Base-by-base conservation (phyloP, 2,113 vertebrate genomes). In the Nothocercus julius region DNA sequence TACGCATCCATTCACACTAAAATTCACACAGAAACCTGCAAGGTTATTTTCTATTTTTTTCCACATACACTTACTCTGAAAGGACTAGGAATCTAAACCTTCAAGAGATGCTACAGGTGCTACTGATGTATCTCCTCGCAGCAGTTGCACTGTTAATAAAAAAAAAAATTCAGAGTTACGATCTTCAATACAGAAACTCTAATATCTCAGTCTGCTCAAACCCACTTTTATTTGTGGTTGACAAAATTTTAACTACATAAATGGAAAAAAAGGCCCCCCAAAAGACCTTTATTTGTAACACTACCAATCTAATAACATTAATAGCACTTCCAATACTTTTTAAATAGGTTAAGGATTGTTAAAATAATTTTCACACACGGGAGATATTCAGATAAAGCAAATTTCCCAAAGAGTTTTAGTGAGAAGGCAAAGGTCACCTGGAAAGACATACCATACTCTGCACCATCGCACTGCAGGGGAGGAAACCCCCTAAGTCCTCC, bases 1-100 rank as follows among this genome's bases (percentile, higher is more conserved):
- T 92, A 77, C 24, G 69, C 49, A 93, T 92, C 92, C 82, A 94
- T 96, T 93, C 95, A 92, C 92, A 96, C 93, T 94, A 92, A 94
- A 90, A 90, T 49, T 81, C 72, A 64, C 88, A 91, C 49, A 90
- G 67, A 94, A 91, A 83, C 63, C 82, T 91, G 89, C 82, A 91
- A 94, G 72, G 72, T 93, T 96, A 90, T 92, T 93, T 88, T 80
- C 87, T 72, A 95, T 93, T 94, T 83, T 70, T 70, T 95, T 87
- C 79, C 64, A 88, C 76, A n/a, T 80, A 58, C 32, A 59, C 49
- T 92, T 68, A 47, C 54, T 89, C 76, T 75, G 40, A 94, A 89
- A 85, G 63, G 25, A 81, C 16, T 82, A 49, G 20, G 68, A 85
- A 59, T 53, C 75, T 28, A 15, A 80, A 91, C 19, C 61, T 94